Evolutionary conservation across 2,888 invertebrate species (phyloP).

Genomic region (Philereme transversata): DNA sequence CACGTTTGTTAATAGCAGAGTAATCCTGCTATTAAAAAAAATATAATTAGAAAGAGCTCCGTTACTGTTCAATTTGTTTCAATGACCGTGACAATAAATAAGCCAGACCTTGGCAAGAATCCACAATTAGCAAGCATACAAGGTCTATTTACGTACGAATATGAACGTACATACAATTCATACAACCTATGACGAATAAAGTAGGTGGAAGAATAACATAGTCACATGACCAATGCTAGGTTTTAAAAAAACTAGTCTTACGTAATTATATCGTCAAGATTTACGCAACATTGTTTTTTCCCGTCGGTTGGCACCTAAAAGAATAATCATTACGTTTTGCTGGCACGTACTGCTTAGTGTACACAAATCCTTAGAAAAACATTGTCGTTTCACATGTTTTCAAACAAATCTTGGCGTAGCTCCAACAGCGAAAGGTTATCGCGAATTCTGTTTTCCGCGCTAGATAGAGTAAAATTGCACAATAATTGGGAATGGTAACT

Average conservation of each 20-base stretch:
- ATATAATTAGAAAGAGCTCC: conserved; percentile 53
- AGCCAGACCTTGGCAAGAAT: conserved; percentile 79
- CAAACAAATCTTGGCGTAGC: conserved; percentile 67
- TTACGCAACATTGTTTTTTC: conserved; percentile 56
- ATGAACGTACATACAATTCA: conserved; percentile 4
- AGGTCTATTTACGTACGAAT: conserved; percentile 51
- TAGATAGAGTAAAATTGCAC: conserved; percentile 13
- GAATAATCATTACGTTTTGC: conserved; percentile 29
- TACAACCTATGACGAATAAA: conserved; percentile 10
- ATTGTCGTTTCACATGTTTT: conserved; percentile 69
- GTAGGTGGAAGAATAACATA: background rate
- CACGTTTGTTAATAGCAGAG: no score
- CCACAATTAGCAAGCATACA: conserved; percentile 65
- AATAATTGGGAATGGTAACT: background rate
- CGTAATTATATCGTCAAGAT: conserved; percentile 55
- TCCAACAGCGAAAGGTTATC: conserved; percentile 59
- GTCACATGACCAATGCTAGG: conserved; percentile 51
- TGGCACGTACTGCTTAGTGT: conserved; percentile 51
- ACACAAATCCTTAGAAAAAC: conserved; percentile 61
- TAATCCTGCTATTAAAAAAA: conserved; percentile 6
- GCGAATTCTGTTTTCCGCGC: conserved; percentile 47
- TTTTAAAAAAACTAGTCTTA: conserved; percentile 48
- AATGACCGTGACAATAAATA: conserved; percentile 63
- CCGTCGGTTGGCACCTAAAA: conserved; percentile 38
- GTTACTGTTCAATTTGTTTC: conserved; percentile 38